Conservation (phyloP, 35 echinoderm and acorn worm species). For the Ptychodera flava region DNA sequence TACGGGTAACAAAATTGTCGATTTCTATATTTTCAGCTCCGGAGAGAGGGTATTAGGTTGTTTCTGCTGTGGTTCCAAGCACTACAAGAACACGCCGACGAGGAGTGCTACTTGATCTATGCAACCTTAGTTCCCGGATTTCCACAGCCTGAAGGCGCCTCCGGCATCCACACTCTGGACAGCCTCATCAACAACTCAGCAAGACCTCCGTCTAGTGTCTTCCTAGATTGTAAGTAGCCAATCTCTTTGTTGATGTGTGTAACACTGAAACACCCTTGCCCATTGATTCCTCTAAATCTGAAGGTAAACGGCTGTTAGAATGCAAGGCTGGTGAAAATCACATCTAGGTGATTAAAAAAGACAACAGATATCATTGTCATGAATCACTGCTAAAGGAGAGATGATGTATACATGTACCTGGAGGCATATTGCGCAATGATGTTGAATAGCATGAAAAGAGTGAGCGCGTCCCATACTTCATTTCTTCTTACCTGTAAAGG, state of each 20-base stretch:
- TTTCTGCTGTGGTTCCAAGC: constrained; percentile 95
- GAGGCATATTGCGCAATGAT: too few species aligned
- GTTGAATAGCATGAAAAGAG: too few species aligned
- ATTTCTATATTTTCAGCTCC: constrained; percentile 64
- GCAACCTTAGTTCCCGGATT: constrained; percentile 89
- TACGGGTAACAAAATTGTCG: too few species aligned
- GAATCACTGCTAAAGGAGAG: too few species aligned
- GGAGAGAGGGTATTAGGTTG: constrained; percentile 80
- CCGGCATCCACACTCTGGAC: constrained; percentile 59
- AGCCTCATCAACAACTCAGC: constrained; percentile 56
- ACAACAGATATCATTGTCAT: too few species aligned
- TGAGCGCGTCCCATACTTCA: too few species aligned
- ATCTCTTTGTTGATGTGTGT: too few species aligned
- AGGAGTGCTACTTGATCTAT: constrained; percentile 95
- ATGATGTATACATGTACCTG: too few species aligned
- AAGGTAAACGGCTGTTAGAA: constrained; percentile 33
- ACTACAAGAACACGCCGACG: constrained; percentile 70
- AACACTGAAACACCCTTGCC: too few species aligned
- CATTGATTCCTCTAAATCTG: constrained; percentile 18
- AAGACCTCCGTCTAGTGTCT: constrained; percentile 12
- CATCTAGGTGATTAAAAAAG: too few species aligned
- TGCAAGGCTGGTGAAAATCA: background rate
- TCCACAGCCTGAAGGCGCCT: constrained; percentile 59
- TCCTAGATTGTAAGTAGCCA: constrained; percentile 1
- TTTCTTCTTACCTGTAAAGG: too few species aligned